Conservation (phyloP, 1,140 invertebrate genomes). For the Drosophila pectinifera region DNA sequence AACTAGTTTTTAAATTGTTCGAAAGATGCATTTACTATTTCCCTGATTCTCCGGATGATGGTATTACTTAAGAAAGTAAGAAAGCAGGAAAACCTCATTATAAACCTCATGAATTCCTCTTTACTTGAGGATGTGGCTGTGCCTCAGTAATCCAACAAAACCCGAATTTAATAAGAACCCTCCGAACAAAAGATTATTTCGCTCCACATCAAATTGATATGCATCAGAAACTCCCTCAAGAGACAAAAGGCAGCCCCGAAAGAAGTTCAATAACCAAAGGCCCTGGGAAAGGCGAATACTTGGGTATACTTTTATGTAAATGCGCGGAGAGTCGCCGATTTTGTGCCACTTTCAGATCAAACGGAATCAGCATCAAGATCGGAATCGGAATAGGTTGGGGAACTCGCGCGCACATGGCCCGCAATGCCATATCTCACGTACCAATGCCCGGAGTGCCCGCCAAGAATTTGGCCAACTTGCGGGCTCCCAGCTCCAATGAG, state of each 20-base stretch:
- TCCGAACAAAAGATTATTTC: slow-evolving; percentile 4
- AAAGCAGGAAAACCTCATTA: neutral
- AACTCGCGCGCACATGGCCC: slow-evolving; percentile 37
- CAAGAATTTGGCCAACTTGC: slow-evolving; percentile 38
- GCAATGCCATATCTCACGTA: slow-evolving; percentile 46
- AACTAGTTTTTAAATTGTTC: neutral
- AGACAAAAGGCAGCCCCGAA: neutral
- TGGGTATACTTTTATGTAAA: slow-evolving; percentile 31
- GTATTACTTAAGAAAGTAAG: neutral
- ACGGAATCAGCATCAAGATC: slow-evolving; percentile 40
- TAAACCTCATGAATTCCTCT: neutral
- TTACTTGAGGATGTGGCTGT: neutral
- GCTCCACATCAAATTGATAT: slow-evolving; percentile 23
- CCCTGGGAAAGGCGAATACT: slow-evolving; percentile 38
- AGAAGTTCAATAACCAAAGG: slow-evolving; percentile 31
- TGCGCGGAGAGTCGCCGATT: slow-evolving; percentile 14
- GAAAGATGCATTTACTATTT: no score
- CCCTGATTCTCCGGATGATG: neutral
- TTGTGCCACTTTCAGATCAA: slow-evolving; percentile 50
- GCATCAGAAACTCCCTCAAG: slow-evolving; percentile 16
- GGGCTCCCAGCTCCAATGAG: slow-evolving; percentile 39
- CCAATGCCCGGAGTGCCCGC: slow-evolving; percentile 25
- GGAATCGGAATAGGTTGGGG: slow-evolving; percentile 42
- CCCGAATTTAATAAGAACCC: neutral
- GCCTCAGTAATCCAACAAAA: neutral